These are phyloP conservation scores for Loripinus fragilis DNA, from an alignment of 2,888 invertebrate genomes.

Conservation along the genomic window DNA sequence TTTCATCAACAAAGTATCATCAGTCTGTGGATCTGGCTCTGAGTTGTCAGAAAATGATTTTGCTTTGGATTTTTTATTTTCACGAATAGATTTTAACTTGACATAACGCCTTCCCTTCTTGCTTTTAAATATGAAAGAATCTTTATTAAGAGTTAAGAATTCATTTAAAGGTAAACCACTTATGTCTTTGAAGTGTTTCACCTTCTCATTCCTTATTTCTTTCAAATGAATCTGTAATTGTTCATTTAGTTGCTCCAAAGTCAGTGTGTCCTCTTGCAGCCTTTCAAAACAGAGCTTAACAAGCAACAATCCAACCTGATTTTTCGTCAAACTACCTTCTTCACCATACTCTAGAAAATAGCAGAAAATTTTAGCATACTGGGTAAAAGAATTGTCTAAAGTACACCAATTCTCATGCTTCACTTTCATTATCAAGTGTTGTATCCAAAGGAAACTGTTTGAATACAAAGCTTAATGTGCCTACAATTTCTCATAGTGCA, in stretches of 20 bases:
- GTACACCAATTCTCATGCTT: too few species aligned
- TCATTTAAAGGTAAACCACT: background rate
- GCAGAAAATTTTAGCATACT: too few species aligned
- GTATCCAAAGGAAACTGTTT: too few species aligned
- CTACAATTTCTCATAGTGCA: too few species aligned
- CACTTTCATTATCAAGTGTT: too few species aligned
- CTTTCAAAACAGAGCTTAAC: slow-evolving; percentile 3
- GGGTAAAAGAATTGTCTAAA: too few species aligned
- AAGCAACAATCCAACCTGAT: background rate
- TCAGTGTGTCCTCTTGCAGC: background rate
- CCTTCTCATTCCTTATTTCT: background rate
- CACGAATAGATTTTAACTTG: background rate
- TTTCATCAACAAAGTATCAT: background rate
- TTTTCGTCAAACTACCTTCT: background rate
- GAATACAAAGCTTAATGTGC: too few species aligned
- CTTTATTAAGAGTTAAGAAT: background rate
- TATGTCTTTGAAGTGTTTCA: background rate
- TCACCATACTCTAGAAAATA: too few species aligned
- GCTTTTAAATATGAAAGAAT: background rate
- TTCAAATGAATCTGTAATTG: background rate
- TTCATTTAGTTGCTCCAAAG: background rate
- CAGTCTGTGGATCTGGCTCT: background rate
- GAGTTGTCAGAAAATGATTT: background rate
- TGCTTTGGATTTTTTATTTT: background rate
- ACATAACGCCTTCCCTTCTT: background rate